phyloP scores from a whole-genome alignment of 2,888 invertebrate species.

The Ophioninae sp. region DNA sequence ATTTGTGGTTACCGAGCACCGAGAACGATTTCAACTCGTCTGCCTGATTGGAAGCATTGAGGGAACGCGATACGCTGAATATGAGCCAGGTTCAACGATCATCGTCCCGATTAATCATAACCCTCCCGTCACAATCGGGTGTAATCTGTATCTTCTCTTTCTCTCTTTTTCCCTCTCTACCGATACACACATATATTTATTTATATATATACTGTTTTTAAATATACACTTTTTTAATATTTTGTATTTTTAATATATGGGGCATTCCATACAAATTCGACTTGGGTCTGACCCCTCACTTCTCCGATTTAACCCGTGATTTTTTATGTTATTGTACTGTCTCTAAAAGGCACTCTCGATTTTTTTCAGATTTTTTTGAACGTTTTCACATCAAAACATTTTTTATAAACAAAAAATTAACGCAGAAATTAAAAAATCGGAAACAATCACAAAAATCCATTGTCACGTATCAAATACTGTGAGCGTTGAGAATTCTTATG shows the following conservation, averaged over 20 bases:
- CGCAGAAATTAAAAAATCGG: no score
- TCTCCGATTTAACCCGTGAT: no score
- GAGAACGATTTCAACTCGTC: constrained; percentile 28
- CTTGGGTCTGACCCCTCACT: no score
- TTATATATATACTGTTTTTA: not conserved
- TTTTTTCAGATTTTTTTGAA: no score
- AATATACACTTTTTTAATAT: not conserved
- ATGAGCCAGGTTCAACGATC: constrained; percentile 56
- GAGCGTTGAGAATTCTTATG: no score
- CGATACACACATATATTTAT: constrained; percentile 55
- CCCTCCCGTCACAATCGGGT: constrained; percentile 68
- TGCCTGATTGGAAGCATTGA: constrained; percentile 68
- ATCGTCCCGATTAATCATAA: constrained; percentile 73
- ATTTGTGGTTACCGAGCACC: constrained; percentile 12
- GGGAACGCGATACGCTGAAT: constrained; percentile 58
- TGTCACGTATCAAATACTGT: no score
- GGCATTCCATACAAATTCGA: no score
- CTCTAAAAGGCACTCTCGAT: no score
- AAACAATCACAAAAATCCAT: no score
- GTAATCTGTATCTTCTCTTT: constrained; percentile 68
- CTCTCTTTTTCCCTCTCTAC: constrained; percentile 49
- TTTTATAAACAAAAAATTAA: no score
- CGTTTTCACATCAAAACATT: no score
- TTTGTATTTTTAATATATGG: not conserved
- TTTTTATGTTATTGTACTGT: no score